Evolutionary conservation across 2,888 invertebrate genomes (phyloP).

Genomic region (Prostheceraeus crozeri): DNA sequence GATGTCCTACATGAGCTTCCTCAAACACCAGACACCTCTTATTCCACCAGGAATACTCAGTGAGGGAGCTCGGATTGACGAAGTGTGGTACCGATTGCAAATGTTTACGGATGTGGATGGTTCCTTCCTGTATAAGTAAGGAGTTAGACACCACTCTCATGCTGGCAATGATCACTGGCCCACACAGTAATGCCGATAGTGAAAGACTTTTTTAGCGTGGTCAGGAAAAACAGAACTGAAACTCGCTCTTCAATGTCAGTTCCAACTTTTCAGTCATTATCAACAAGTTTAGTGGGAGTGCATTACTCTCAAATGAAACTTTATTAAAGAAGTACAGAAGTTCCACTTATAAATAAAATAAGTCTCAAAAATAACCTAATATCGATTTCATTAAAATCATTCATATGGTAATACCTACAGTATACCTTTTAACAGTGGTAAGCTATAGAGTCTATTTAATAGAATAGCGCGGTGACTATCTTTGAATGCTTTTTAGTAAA

Average conservation of each 20-base stretch:
- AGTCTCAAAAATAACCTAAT: too few species aligned
- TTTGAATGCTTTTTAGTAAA: too few species aligned
- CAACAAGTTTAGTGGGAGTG: constrained; percentile 1
- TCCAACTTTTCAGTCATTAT: constrained; percentile 5
- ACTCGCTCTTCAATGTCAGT: constrained; percentile 20
- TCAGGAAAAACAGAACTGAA: constrained; percentile 20
- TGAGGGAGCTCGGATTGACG: constrained; percentile 2
- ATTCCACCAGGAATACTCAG: too few species aligned
- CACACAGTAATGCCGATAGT: constrained; percentile 7
- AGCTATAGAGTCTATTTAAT: too few species aligned
- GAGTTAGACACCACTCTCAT: neutral
- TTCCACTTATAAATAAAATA: too few species aligned
- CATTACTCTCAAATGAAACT: neutral
- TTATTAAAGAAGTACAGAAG: too few species aligned
- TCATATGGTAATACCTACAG: too few species aligned
- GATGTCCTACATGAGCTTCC: constrained; percentile 13
- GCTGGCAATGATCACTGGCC: neutral
- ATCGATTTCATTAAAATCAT: too few species aligned
- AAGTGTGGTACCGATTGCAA: constrained; percentile 7
- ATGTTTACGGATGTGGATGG: constrained; percentile 11
- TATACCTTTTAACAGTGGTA: too few species aligned
- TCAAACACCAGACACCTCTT: neutral
- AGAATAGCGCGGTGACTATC: too few species aligned
- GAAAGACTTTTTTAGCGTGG: constrained; percentile 19
- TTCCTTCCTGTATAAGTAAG: constrained; percentile 9